These are phyloP conservation scores for Petrolisthes manimaculis DNA, from an alignment of 2,888 invertebrate genomes.

Conservation along the genomic window DNA sequence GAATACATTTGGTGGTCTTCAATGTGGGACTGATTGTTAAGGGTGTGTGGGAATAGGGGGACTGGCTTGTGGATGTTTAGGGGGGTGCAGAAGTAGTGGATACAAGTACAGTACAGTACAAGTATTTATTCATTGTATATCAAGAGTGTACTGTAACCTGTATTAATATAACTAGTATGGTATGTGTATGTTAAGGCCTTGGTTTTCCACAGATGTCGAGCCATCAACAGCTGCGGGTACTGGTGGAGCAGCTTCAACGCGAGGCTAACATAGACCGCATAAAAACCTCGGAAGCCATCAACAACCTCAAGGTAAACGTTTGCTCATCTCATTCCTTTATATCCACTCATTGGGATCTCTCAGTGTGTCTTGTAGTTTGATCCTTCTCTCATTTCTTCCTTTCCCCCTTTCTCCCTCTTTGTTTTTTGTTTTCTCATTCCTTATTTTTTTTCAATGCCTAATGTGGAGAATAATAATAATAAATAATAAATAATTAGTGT, in stretches of 20 bases:
- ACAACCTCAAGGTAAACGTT: slow-evolving; percentile 41
- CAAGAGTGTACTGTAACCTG: too few relatives aligned
- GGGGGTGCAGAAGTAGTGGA: too few relatives aligned
- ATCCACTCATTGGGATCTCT: background rate
- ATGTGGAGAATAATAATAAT: background rate
- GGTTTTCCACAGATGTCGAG: slow-evolving; percentile 41
- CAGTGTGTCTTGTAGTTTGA: background rate
- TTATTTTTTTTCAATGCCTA: background rate
- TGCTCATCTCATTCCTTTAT: background rate
- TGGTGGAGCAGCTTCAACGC: slow-evolving; percentile 55
- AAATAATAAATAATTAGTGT: background rate
- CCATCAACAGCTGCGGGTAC: slow-evolving; percentile 52
- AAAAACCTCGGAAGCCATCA: slow-evolving; percentile 57
- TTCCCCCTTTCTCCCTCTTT: background rate
- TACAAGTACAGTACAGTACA: too few relatives aligned
- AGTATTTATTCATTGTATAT: too few relatives aligned
- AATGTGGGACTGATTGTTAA: too few relatives aligned
- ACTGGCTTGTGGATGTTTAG: too few relatives aligned
- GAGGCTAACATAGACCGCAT: slow-evolving; percentile 56
- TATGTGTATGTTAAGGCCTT: background rate
- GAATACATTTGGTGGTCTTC: too few relatives aligned
- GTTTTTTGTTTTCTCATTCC: background rate
- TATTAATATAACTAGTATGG: too few relatives aligned
- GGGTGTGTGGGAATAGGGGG: too few relatives aligned
- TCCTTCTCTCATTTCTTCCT: background rate